Conservation (phyloP, 1,140 invertebrate species). For the Drosophila setifemur region DNA sequence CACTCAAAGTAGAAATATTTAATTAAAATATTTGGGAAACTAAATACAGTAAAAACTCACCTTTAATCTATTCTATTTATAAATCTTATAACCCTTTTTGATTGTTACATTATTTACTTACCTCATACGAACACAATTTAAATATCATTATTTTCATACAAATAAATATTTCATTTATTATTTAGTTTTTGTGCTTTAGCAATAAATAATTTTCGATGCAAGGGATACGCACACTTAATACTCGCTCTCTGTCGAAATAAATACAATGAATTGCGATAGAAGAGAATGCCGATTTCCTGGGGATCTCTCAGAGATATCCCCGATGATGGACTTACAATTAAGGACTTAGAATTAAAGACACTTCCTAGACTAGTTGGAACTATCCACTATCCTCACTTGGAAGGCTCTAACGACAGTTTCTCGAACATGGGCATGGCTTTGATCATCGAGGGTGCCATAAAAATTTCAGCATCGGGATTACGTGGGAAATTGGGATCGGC, state of each 20-base stretch:
- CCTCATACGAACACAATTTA: neutral
- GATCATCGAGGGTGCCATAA: constrained; percentile 33
- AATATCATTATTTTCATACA: neutral
- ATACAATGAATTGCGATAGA: constrained; percentile 18
- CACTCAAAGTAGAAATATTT: no score
- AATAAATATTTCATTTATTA: neutral
- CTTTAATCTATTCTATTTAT: no score
- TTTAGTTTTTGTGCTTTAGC: constrained; percentile 13
- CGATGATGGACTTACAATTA: constrained; percentile 27
- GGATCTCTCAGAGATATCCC: constrained; percentile 37
- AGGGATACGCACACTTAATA: constrained; percentile 13
- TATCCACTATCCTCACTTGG: neutral
- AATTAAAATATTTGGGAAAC: no score
- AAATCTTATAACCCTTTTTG: no score
- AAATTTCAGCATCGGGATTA: constrained; percentile 81
- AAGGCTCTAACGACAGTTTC: constrained; percentile 49
- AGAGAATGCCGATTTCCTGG: constrained; percentile 13
- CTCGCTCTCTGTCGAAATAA: constrained; percentile 30
- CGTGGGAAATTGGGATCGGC: constrained; percentile 52
- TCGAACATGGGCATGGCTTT: constrained; percentile 65
- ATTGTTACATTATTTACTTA: neutral
- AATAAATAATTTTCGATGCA: constrained; percentile 36
- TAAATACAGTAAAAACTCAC: no score
- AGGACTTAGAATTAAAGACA: constrained; percentile 29
- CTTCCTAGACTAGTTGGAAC: constrained; percentile 1